A percentile compares a stretch with the other conserved stretches of the same genome.
Conservation (phyloP, 2,888 invertebrate species). For the Callimorpha dominula region DNA sequence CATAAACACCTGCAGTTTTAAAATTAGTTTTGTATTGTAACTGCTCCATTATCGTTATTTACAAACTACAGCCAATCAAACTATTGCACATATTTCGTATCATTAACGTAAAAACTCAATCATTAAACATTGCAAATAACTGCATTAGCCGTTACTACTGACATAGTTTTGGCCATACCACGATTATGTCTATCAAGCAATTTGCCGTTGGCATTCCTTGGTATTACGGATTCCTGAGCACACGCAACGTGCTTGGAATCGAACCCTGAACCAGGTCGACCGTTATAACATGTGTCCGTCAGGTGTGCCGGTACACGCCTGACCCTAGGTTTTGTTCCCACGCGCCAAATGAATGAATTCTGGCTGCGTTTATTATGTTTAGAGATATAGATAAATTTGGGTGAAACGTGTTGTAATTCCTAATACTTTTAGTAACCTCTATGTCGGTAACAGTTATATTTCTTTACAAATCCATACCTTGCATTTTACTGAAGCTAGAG, state of each 20-base stretch:
- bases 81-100: conserved; percentile 10
- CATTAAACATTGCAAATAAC: conserved; percentile 17
- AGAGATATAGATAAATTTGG: background rate
- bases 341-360: conserved; percentile 15
- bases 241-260: conserved; percentile 39
- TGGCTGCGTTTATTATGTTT: background rate
- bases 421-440: background rate
- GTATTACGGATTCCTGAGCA: conserved; percentile 42
- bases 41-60: background rate
- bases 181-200: conserved; percentile 43
- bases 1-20: background rate
- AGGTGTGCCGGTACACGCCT: conserved; percentile 49
- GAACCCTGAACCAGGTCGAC: conserved; percentile 46
- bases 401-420: background rate
- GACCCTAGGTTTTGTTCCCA: conserved; percentile 30
- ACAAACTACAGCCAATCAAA: conserved; percentile 7
- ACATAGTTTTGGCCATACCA: conserved; percentile 18
- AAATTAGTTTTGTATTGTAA: background rate
- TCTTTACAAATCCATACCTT: too few relatives aligned
- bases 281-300: conserved; percentile 58
- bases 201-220: conserved; percentile 36
- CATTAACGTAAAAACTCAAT: background rate
- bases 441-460: too few relatives aligned
- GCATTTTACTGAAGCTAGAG: too few relatives aligned
- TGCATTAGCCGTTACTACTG: conserved; percentile 10